Percentiles rank a stretch among this genome's conserved stretches.
These are phyloP conservation scores for Bicyclus anynana DNA, from an alignment of 1,140 invertebrate genomes.

Conservation along the genomic window DNA sequence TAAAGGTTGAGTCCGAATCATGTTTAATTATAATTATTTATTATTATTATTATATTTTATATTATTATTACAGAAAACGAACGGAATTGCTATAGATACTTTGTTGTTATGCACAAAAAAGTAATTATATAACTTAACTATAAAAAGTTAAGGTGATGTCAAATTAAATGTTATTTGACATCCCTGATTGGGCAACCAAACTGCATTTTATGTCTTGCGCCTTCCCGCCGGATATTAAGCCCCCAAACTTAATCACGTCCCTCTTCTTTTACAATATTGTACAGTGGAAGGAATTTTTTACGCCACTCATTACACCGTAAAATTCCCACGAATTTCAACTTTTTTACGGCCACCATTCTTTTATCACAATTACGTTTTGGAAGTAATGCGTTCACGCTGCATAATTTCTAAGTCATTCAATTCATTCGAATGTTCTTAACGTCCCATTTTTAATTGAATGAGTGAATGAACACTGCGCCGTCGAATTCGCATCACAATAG, in stretches of 20 bases:
- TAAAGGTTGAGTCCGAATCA: too few relatives aligned
- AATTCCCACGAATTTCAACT: conserved; percentile 66
- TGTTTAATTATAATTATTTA: too few relatives aligned
- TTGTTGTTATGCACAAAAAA: too few relatives aligned
- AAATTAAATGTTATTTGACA: conserved; percentile 20
- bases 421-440: conserved; percentile 31
- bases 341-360: conserved; percentile 50
- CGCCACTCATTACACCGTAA: conserved; percentile 62
- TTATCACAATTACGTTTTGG: conserved; percentile 64
- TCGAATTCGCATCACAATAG: conserved; percentile 36
- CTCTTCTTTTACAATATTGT: conserved; percentile 63
- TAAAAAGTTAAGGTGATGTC: too few relatives aligned
- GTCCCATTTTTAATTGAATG: conserved; percentile 55
- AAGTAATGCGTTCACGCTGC: conserved; percentile 72
- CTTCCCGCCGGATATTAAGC: conserved; percentile 66
- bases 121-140: too few relatives aligned
- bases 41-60: too few relatives aligned
- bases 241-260: conserved; percentile 70
- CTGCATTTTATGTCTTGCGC: conserved; percentile 68
- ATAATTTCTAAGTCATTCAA: conserved; percentile 58
- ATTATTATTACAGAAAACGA: too few relatives aligned
- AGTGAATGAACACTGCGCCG: conserved; percentile 45
- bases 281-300: conserved; percentile 53
- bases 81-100: too few relatives aligned
- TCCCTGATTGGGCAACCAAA: conserved; percentile 47